These are phyloP conservation scores for Scaptomyza flava DNA, from an alignment of 2,888 invertebrate species.

Conservation along the genomic window DNA sequence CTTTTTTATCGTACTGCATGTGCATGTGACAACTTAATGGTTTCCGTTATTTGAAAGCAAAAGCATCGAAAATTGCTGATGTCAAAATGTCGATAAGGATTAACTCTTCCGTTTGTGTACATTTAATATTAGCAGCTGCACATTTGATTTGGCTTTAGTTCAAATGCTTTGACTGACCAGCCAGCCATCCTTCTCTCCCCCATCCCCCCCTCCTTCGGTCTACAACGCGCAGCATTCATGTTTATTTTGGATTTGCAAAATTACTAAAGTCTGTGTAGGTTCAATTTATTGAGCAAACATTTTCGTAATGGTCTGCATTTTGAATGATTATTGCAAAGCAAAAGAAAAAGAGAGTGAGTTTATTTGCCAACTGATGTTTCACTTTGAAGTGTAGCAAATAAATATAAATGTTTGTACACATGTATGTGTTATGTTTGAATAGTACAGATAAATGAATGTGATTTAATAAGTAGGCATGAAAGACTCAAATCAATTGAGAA, in stretches of 20 bases:
- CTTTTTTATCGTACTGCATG: conserved; percentile 49
- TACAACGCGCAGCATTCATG: conserved; percentile 22
- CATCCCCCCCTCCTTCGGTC: not conserved
- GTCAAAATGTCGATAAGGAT: conserved; percentile 80
- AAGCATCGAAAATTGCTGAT: conserved; percentile 79
- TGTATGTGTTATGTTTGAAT: not conserved
- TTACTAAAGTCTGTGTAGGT: conserved; percentile 59
- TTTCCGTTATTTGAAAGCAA: conserved; percentile 79
- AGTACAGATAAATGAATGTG: no score
- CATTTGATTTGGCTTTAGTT: conserved; percentile 70
- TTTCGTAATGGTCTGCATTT: conserved; percentile 30
- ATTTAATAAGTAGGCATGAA: not conserved
- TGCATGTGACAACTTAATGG: conserved; percentile 79
- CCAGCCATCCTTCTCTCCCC: not conserved
- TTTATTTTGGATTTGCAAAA: conserved; percentile 70
- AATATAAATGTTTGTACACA: not conserved
- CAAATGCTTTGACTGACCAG: conserved; percentile 16
- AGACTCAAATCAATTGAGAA: no score
- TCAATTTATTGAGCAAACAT: conserved; percentile 73
- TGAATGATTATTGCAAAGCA: conserved; percentile 6
- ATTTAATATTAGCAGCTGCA: conserved; percentile 74
- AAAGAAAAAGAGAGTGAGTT: not conserved
- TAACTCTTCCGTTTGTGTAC: conserved; percentile 78
- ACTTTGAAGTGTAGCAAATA: conserved; percentile 7
- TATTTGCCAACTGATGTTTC: conserved; percentile 24